These are phyloP conservation scores for Phoenoteleia sp. DNA, from an alignment of 2,888 invertebrate species.

Conservation along the genomic window DNA sequence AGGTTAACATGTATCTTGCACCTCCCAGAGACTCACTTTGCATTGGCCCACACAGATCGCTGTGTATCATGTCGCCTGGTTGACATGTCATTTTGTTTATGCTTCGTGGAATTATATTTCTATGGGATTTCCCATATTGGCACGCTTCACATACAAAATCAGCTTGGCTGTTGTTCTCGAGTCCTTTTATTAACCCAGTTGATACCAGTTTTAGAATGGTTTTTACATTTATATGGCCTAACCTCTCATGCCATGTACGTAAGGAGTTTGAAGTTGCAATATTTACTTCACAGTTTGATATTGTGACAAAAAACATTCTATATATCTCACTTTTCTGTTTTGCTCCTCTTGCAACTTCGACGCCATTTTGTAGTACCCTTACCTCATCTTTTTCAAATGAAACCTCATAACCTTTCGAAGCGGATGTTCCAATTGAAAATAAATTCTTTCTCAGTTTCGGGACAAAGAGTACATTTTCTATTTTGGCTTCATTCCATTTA, in stretches of 20 bases:
- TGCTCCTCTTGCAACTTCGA: neutral
- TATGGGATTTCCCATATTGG: neutral
- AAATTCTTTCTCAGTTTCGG: slow-evolving; percentile 47
- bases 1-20: neutral
- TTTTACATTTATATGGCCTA: neutral
- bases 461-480: slow-evolving; percentile 50
- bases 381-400: neutral
- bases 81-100: neutral
- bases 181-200: neutral
- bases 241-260: slow-evolving; percentile 3
- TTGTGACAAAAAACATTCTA: neutral
- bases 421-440: slow-evolving; percentile 39
- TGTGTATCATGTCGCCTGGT: neutral
- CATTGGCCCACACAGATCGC: neutral
- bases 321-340: neutral
- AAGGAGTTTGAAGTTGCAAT: neutral
- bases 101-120: neutral
- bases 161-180: no score
- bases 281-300: neutral
- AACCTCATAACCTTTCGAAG: neutral
- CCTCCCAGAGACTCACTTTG: neutral
- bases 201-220: neutral
- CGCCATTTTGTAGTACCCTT: neutral
- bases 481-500: neutral
- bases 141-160: neutral